Evolutionary conservation across 2,797 vertebrate species (phyloP).

Genomic region (Rallus crepitans): DNA sequence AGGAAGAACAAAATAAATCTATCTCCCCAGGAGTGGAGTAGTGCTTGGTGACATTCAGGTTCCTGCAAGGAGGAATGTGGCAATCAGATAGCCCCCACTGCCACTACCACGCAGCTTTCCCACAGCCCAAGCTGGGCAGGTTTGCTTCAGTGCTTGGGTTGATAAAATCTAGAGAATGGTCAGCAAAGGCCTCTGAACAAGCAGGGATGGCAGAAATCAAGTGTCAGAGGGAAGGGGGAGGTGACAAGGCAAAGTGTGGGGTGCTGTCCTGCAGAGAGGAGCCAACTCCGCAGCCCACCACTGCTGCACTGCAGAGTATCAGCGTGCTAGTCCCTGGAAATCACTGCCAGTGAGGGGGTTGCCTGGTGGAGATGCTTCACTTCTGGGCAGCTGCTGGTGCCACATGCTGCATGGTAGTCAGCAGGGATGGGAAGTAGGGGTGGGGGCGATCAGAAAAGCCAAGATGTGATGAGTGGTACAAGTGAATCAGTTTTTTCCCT

Average conservation of each 20-base stretch:
- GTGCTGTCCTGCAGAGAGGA: not conserved
- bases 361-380: not conserved
- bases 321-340: not conserved
- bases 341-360: not conserved
- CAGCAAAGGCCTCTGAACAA: not conserved
- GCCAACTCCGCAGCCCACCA: not conserved
- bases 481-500: not conserved
- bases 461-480: not conserved
- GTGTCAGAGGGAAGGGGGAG: not conserved
- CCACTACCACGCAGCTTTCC: not conserved
- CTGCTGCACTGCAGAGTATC: fast-evolving
- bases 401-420: not conserved
- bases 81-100: not conserved
- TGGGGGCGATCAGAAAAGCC: not conserved
- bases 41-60: not conserved
- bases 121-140: not conserved
- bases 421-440: not conserved
- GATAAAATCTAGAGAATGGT: not conserved
- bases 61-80: not conserved
- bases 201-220: not conserved
- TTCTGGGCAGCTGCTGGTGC: not conserved
- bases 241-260: not conserved
- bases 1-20: not conserved
- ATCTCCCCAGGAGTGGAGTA: not conserved
- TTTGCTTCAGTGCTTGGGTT: not conserved